Evolutionary conservation across 2,888 invertebrate genomes (phyloP).

Genomic region (Anoplius nigerrimus): DNA sequence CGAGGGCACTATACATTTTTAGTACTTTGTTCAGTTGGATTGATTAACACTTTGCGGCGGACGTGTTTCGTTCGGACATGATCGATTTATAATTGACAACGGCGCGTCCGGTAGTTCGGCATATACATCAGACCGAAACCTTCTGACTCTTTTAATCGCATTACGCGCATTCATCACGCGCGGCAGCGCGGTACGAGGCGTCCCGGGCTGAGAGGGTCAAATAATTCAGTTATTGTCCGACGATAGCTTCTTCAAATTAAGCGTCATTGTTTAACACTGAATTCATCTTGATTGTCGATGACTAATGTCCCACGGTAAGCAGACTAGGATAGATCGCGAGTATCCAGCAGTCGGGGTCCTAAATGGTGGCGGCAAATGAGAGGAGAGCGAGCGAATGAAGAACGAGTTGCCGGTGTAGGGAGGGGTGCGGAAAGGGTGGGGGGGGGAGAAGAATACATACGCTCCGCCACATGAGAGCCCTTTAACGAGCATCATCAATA

Average conservation of each 20-base stretch:
- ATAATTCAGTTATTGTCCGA: conserved; percentile 52
- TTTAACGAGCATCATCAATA: conserved; percentile 67
- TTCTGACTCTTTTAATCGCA: too few species aligned
- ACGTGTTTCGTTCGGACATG: too few species aligned
- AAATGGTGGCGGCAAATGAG: conserved; percentile 8
- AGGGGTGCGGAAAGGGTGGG: not conserved
- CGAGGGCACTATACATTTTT: too few species aligned
- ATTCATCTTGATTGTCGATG: conserved; percentile 67
- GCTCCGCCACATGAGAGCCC: conserved; percentile 58
- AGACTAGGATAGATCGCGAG: conserved; percentile 53
- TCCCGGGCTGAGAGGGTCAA: not conserved
- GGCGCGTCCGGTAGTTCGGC: not conserved
- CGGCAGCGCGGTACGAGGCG: too few species aligned
- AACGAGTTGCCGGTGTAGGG: not conserved
- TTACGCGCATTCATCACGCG: too few species aligned
- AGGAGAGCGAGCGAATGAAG: conserved; percentile 14
- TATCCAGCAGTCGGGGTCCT: conserved; percentile 47
- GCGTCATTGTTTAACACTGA: conserved; percentile 67
- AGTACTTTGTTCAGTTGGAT: too few species aligned
- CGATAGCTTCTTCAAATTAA: conserved; percentile 63
- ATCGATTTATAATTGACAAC: not conserved
- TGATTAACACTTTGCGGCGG: too few species aligned
- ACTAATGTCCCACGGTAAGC: conserved; percentile 60
- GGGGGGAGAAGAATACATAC: conserved; percentile 46
- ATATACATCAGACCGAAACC: not conserved